phyloP scores from a whole-genome alignment of 2,888 invertebrate genomes.

The Arctia plantaginis region DNA sequence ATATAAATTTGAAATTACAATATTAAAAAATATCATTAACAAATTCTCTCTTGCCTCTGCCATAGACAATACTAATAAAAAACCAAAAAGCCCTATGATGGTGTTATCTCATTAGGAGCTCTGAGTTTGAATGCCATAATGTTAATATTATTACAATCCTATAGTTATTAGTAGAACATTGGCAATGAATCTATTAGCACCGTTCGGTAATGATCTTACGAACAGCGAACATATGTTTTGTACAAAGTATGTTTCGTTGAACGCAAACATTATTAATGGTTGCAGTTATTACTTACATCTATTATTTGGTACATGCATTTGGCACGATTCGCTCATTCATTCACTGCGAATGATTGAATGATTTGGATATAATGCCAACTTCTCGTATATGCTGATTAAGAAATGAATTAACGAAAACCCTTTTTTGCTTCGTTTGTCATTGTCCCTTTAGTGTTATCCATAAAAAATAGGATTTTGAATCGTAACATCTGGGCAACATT shows the following conservation, averaged over 20 bases:
- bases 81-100: background rate
- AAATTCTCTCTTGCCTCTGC: background rate
- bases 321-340: slow-evolving; percentile 6
- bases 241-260: slow-evolving; percentile 4
- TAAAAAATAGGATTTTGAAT: background rate
- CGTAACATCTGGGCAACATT: background rate
- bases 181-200: slow-evolving; percentile 5
- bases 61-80: background rate
- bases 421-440: background rate
- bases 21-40: background rate
- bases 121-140: background rate
- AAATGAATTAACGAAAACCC: background rate
- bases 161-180: slow-evolving; percentile 1
- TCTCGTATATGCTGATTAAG: background rate
- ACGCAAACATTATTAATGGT: background rate
- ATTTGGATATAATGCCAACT: background rate
- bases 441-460: background rate
- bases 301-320: slow-evolving; percentile 8
- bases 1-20: background rate
- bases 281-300: slow-evolving; percentile 1
- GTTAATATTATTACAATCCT: background rate
- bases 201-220: background rate
- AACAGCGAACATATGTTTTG: slow-evolving; percentile 9
- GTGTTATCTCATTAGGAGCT: background rate
- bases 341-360: slow-evolving; percentile 8